Evolutionary conservation across 2,113 vertebrate genomes (phyloP), one percentile per base, ranked within the genome.

Genomic region (Tympanuchus pallidicinctus): DNA sequence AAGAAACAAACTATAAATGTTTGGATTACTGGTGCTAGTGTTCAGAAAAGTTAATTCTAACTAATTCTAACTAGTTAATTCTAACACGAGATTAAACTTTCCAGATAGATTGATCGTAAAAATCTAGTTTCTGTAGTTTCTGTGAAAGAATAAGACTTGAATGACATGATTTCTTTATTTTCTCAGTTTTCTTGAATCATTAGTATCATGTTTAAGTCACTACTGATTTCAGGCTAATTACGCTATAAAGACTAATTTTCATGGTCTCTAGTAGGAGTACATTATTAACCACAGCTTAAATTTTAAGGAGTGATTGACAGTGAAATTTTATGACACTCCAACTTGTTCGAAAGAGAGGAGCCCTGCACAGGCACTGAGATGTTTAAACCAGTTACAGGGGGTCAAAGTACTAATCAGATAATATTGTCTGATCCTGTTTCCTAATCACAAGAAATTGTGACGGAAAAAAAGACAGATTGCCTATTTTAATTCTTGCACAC

Each of bases 141-240:
- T 76, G 10, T 76, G 64, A 21, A 82, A 65, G 50, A 76, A 8
- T 47, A 63, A 77, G 36, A 20, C 34, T 70, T 61, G 13, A 86
- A 92, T n/a, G 47, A 92, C 89, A 77, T 38, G 3, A 8, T 30
- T 63, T 48, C 40, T 89, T 59, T 78, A 21, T 79, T 90, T 94
- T 92, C 70, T 72, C 60, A 83, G 34, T 89, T 7, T 75, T 92
- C 70, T 82, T 90, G 52, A 82, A 82, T 89, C 30, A 48, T n/a
- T 34, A 36, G n/a, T 65, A 54, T 71, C 73, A 60, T 93, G 71
- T 93, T 89, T 89, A 91, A 93, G 20, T 48, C 10, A 40, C 52
- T 75, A 89, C 22, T 76, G n/a, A 5, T 89, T 93, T 92, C 47
- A 57, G 43, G 82, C 84, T 94, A 84, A 89, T 93, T 74, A 60